Percentiles rank a stretch among this genome's conserved stretches.
phyloP scores from a whole-genome alignment of 1,140 invertebrate species.

The Neodiprion virginianus region DNA sequence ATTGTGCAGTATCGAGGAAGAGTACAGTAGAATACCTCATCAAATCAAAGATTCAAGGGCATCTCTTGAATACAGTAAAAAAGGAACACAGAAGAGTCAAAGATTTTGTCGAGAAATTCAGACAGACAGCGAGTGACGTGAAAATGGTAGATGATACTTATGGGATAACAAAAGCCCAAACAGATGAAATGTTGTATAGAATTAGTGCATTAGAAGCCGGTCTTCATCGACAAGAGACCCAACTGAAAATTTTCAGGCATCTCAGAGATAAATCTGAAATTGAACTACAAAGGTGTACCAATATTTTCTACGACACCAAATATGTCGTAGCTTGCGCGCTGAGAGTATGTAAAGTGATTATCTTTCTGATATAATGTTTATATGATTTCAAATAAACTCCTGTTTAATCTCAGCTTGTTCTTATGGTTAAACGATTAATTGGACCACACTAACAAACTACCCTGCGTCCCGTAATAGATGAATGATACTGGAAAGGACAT shows the following conservation, averaged over 20 bases:
- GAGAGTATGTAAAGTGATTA: conserved; percentile 29
- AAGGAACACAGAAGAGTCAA: neutral
- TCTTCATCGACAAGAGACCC: conserved; percentile 36
- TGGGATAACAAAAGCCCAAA: neutral
- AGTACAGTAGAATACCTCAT: neutral
- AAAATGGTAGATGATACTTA: conserved; percentile 21
- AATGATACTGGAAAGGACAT: neutral
- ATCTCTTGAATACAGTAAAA: neutral
- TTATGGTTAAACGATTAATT: neutral
- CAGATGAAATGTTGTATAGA: conserved; percentile 7
- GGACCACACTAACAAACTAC: neutral
- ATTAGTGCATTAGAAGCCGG: conserved; percentile 30
- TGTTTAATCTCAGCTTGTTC: neutral
- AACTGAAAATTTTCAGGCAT: conserved; percentile 27
- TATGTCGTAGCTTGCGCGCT: conserved; percentile 36
- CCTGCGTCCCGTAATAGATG: neutral
- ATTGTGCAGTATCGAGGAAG: neutral
- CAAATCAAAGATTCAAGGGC: neutral
- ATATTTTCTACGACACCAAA: conserved; percentile 39
- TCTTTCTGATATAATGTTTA: conserved; percentile 16
- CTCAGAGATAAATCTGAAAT: conserved; percentile 20
- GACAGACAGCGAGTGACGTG: neutral
- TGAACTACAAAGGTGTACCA: conserved; percentile 25
- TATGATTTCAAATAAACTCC: conserved; percentile 23
- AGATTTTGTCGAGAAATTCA: neutral